Conservation (phyloP, 2,888 invertebrate genomes). For the Alloscopus bannaensis region DNA sequence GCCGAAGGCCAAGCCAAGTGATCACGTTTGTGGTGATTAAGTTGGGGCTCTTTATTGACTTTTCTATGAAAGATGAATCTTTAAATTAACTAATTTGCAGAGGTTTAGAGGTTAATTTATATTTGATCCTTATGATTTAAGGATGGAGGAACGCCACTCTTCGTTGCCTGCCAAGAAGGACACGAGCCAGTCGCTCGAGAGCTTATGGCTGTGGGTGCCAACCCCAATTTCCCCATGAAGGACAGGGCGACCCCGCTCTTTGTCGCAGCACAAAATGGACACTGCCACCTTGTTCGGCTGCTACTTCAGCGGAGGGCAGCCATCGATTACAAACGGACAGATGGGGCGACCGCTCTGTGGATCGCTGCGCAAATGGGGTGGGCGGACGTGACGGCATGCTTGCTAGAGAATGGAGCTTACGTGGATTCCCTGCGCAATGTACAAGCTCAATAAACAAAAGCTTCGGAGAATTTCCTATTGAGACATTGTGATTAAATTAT, state of each 20-base stretch:
- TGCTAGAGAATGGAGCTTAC: slow-evolving; percentile 86
- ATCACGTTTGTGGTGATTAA: too few relatives aligned
- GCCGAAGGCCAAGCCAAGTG: slow-evolving; percentile 6
- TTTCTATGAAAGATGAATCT: background rate
- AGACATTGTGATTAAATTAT: too few relatives aligned
- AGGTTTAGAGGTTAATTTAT: background rate
- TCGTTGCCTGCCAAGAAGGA: slow-evolving; percentile 94
- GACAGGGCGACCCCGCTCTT: slow-evolving; percentile 94
- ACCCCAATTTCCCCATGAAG: slow-evolving; percentile 90
- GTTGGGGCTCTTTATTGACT: background rate
- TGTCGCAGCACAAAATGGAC: slow-evolving; percentile 96
- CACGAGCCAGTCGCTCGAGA: slow-evolving; percentile 91
- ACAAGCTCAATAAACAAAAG: background rate
- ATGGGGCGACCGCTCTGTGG: slow-evolving; percentile 94
- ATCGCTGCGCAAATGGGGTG: slow-evolving; percentile 97
- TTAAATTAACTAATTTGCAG: background rate
- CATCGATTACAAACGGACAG: slow-evolving; percentile 85
- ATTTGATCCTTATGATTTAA: slow-evolving; percentile 74
- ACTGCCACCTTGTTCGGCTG: slow-evolving; percentile 85
- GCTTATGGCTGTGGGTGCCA: slow-evolving; percentile 87
- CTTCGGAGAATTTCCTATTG: too few relatives aligned
- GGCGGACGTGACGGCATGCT: slow-evolving; percentile 84
- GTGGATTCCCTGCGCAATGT: slow-evolving; percentile 86
- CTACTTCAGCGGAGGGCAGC: slow-evolving; percentile 85
- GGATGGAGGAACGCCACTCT: slow-evolving; percentile 97